Conservation (phyloP, 2,888 invertebrate species). For the Metallyticus violacea region DNA sequence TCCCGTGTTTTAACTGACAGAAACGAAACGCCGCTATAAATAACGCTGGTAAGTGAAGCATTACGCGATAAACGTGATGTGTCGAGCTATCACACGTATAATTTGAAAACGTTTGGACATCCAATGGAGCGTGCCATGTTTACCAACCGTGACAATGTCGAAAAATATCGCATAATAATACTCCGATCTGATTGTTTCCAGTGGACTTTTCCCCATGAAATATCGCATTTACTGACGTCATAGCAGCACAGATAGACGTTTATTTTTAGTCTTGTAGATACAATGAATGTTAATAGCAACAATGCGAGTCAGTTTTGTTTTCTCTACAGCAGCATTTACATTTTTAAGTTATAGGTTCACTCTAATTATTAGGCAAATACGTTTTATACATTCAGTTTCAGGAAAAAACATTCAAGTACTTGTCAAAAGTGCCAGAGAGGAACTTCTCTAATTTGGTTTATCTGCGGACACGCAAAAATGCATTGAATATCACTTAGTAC, state of each 20-base stretch:
- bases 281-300: neutral
- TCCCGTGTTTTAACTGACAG: no score
- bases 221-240: neutral
- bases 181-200: neutral
- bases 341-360: neutral
- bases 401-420: no score
- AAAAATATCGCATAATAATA: neutral
- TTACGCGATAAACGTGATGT: neutral
- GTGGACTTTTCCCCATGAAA: neutral
- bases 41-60: neutral
- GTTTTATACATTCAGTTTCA: no score
- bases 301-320: neutral
- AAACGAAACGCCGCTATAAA: neutral
- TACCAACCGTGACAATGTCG: neutral
- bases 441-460: no score
- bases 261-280: neutral
- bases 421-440: no score
- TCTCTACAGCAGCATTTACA: neutral
- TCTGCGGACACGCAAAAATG: no score
- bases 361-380: neutral
- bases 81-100: neutral
- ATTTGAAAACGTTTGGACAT: neutral
- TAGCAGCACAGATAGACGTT: neutral
- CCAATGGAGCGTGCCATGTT: neutral
- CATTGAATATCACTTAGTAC: no score